Evolutionary conservation across 2,888 invertebrate genomes (phyloP), one percentile per base, ranked within the genome.

Genomic region (Trilocha varians): DNA sequence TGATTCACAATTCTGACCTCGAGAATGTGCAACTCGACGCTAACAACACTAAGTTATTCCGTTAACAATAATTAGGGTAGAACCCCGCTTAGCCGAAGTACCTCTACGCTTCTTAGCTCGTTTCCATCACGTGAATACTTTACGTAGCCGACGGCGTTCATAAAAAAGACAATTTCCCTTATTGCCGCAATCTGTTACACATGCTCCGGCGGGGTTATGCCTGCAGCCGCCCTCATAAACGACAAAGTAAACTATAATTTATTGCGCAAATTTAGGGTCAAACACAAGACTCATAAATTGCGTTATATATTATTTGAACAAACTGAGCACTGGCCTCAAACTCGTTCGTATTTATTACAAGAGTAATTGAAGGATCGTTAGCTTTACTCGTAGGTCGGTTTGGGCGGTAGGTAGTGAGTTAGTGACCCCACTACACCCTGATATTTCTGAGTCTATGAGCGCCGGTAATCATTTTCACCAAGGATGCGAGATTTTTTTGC

Each of bases 101-200:
- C 5, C 25, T 9, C 25, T 25, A 34, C 14, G 42, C 43, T 36
- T 16, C 53, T 50, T 54, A 43, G 49, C 53, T 49, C 59, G 55
- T 55, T 56, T 56, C 61, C 62, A 59, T 60, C 57, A 51, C 65
- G 62, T 68, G 77, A 78, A 78, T 78, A 76, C 76, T 77, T 78
- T 72, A 76, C 77, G 71, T 69, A 64, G 73, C 69, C 70, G 73
- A 54, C 65, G 62, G 70, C 82, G 78, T 83, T 80, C 84, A 83
- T 84, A 84, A 83, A 84, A 84, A 84, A 83, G 82, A 85, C 84
- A 85, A 84, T 84, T 79, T 82, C 74, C 80, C 80, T 83, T 85
- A 85, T 84, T 82, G 82, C 83, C 66, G 77, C 78, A 85, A 84
- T 84, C 83, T 79, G 83, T 76, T 75, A 82, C 84, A 83, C 78